Evolutionary conservation across 2,888 invertebrate species (phyloP), one percentile per base, ranked within the genome.

Genomic region (Cyrtodaria siliqua): DNA sequence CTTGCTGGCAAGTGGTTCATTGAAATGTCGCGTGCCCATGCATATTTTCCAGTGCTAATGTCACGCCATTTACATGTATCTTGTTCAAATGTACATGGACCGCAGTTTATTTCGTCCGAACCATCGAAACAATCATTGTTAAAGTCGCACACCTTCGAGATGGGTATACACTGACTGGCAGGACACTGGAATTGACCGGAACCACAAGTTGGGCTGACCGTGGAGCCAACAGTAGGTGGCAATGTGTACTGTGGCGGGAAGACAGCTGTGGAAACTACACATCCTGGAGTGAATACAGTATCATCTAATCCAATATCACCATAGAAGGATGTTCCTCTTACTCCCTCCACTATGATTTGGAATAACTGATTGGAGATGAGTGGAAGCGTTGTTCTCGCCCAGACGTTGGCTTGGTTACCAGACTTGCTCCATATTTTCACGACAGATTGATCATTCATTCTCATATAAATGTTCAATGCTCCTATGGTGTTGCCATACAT

Each of bases 291-390:
- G 64, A 92, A 86, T 0, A 86, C 75, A 8, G 87, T 80, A 73
- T 92, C 92, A 82, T 92, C 92, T n/a, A 92, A 52, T 42, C 88
- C 91, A 33, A 92, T 88, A 63, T 90, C 89, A 26, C 91, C 85
- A 14, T 53, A 64, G 50, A 61, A 74, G 2, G 82, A 77, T 6
- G 55, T 56, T 12, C 91, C 90, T 40, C 83, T 72, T 4, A 85
- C 82, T 27, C 88, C 90, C 71, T 91, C 89, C 55, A 92, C 75
- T 1, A 91, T 79, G 1, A 91, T 80, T 70, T 88, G 86, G 82
- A 90, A 90, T 24, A 79, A 71, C 27, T 86, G 79, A 20, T 64
- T 57, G 63, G 78, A 82, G 47, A 70, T 61, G 8, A 89, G 76
- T 38, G 72, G 78, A 8, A 91, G 27, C 3, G 74, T 73, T 24